Conservation (phyloP, 2,113 vertebrate species). For the Symphodus melops region DNA sequence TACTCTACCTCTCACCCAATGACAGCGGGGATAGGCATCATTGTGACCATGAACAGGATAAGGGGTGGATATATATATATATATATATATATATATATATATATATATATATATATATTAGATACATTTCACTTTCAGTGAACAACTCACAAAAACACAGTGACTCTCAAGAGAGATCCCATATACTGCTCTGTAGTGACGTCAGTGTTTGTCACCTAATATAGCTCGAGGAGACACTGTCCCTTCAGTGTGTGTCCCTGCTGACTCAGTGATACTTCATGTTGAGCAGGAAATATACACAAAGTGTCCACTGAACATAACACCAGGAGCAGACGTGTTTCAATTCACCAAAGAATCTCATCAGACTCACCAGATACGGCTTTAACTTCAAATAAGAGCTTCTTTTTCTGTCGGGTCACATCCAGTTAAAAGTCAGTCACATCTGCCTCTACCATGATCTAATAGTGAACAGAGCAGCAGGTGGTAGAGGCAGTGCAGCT, state of each 20-base stretch:
- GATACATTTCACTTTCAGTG: not conserved
- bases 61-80: too few relatives aligned
- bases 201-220: not conserved
- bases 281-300: not conserved
- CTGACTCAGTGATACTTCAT: not conserved
- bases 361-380: not conserved
- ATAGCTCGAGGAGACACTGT: conserved; percentile 15
- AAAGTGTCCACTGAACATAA: not conserved
- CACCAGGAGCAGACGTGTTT: too few relatives aligned
- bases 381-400: not conserved
- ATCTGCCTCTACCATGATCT: conserved; percentile 20
- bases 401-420: not conserved
- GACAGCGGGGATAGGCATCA: too few relatives aligned
- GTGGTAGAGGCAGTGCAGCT: conserved; percentile 36
- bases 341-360: not conserved
- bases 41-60: too few relatives aligned
- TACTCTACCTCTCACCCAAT: too few relatives aligned
- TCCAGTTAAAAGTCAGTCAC: conserved; percentile 21
- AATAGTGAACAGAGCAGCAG: conserved; percentile 33
- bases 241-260: not conserved
- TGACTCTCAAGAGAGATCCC: not conserved
- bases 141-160: not conserved
- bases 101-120: too few relatives aligned
- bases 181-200: conserved; percentile 1
- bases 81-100: too few relatives aligned